Conservation (phyloP, 2,888 invertebrate genomes). For the Scaptomyza flava region DNA sequence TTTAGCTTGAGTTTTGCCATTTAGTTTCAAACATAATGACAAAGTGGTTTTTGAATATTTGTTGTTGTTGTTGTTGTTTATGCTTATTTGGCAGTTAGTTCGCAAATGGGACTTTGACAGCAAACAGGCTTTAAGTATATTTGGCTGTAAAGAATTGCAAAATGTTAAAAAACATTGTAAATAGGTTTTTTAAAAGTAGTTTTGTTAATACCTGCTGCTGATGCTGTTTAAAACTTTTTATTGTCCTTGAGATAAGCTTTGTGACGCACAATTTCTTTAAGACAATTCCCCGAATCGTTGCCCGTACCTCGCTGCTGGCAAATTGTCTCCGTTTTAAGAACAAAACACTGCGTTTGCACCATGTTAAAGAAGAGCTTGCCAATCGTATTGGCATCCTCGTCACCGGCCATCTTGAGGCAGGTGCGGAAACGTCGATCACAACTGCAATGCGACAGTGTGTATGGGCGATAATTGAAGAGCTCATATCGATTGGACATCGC, state of each 20-base stretch:
- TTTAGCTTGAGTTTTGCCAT: slow-evolving; percentile 17
- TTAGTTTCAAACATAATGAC: slow-evolving; percentile 50
- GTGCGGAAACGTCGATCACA: slow-evolving; percentile 96
- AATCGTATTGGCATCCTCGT: slow-evolving; percentile 94
- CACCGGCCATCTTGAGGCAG: slow-evolving; percentile 94
- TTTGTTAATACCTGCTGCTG: slow-evolving; percentile 16
- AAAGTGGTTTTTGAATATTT: background rate
- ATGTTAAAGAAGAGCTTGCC: slow-evolving; percentile 97
- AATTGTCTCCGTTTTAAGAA: slow-evolving; percentile 90
- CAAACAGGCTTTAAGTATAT: slow-evolving; percentile 5
- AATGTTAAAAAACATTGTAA: background rate
- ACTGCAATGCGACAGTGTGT: slow-evolving; percentile 95
- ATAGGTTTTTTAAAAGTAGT: background rate
- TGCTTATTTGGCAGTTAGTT: slow-evolving; percentile 34
- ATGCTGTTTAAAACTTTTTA: slow-evolving; percentile 80
- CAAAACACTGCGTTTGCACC: slow-evolving; percentile 97
- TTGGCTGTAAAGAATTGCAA: slow-evolving; percentile 11
- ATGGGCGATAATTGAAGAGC: slow-evolving; percentile 94
- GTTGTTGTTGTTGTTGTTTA: background rate
- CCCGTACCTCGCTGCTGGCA: slow-evolving; percentile 94
- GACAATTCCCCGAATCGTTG: slow-evolving; percentile 86
- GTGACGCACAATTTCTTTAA: slow-evolving; percentile 88
- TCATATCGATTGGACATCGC: slow-evolving; percentile 93
- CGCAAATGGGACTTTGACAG: slow-evolving; percentile 14
- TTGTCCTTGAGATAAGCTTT: slow-evolving; percentile 91